Conservation (phyloP, 2,797 vertebrate species). For the Microhierax caerulescens region DNA sequence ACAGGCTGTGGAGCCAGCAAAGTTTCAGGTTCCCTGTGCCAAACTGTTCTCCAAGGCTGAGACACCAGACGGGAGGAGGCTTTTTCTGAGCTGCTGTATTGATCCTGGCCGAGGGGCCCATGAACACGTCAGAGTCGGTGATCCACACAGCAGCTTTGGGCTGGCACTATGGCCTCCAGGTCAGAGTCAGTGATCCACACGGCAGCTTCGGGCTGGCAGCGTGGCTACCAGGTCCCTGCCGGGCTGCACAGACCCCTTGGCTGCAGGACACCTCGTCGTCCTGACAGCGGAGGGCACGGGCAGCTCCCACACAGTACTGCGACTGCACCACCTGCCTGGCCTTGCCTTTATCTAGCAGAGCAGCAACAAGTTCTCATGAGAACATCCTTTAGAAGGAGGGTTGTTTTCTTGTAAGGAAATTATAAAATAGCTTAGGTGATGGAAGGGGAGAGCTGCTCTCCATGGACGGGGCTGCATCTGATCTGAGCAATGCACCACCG, state of each 20-base stretch:
- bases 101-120: rapidly evolving
- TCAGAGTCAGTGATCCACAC: background rate
- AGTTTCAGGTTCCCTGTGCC: background rate
- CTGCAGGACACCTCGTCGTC: background rate
- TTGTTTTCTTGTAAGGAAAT: background rate
- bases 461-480: background rate
- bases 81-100: background rate
- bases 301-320: rapidly evolving
- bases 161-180: too few relatives aligned
- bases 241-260: rapidly evolving
- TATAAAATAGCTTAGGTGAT: background rate
- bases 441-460: background rate
- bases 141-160: background rate
- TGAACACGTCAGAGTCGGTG: background rate
- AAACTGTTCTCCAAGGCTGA: background rate
- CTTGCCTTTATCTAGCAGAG: background rate
- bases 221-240: background rate
- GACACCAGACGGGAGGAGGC: background rate
- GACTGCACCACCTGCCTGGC: background rate
- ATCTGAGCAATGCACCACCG: rapidly evolving
- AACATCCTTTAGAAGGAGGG: background rate
- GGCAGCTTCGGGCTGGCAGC: background rate
- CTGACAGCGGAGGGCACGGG: rapidly evolving
- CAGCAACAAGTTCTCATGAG: background rate
- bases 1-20: background rate